Conservation (phyloP, 2,888 invertebrate genomes). For the Phengaris arion region DNA sequence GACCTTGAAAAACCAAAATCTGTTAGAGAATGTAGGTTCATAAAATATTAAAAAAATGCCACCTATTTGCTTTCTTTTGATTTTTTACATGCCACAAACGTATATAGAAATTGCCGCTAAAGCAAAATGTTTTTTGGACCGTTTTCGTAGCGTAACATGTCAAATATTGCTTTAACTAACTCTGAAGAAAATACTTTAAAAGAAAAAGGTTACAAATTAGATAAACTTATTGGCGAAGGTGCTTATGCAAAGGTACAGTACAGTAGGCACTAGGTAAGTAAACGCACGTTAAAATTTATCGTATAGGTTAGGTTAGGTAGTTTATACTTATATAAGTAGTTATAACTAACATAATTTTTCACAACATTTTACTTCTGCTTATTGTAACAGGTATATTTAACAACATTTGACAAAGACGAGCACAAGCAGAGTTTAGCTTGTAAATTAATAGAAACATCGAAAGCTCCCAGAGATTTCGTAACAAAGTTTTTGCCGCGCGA, state of each 20-base stretch:
- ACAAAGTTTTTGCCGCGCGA: conserved; percentile 90
- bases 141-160: conserved; percentile 62
- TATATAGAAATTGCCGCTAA: conserved; percentile 38
- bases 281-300: background rate
- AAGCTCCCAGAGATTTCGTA: conserved; percentile 88
- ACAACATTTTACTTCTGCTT: conserved; percentile 5
- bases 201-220: conserved; percentile 81
- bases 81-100: conserved; percentile 41
- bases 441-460: conserved; percentile 86
- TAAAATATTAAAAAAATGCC: conserved; percentile 21
- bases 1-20: background rate
- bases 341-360: too few species aligned
- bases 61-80: background rate
- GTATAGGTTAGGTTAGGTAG: too few species aligned
- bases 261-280: background rate
- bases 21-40: background rate
- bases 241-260: conserved; percentile 86
- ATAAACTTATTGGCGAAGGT: conserved; percentile 86
- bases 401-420: conserved; percentile 63
- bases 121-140: conserved; percentile 48
- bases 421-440: conserved; percentile 78
- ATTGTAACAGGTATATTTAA: conserved; percentile 60
- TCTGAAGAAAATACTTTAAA: conserved; percentile 73
- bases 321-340: too few species aligned
- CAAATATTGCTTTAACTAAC: conserved; percentile 64